Conservation (phyloP, 1,140 invertebrate genomes). For the Macrobrachium nipponense region DNA sequence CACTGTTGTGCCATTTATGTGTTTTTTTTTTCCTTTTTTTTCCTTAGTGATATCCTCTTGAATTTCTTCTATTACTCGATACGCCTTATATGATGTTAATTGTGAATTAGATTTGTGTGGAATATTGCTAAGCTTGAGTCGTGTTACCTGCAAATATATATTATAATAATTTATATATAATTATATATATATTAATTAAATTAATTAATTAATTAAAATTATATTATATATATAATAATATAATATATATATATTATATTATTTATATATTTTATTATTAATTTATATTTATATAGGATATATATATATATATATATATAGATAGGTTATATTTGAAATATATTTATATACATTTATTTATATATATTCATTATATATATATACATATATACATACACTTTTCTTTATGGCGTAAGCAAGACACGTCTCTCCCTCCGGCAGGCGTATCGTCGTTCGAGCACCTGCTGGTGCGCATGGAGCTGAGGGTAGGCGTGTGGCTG, state of each 20-base stretch:
- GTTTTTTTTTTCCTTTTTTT: too few species aligned
- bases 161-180: slow-evolving; percentile 24
- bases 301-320: background rate
- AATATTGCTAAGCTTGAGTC: too few species aligned
- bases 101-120: too few species aligned
- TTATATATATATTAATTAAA: too few species aligned
- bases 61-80: too few species aligned
- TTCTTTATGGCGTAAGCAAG: background rate
- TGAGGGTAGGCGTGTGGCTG: slow-evolving; percentile 48
- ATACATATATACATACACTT: background rate
- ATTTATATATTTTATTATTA: slow-evolving; percentile 18
- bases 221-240: background rate
- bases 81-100: too few species aligned
- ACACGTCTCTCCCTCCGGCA: background rate
- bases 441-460: slow-evolving; percentile 48
- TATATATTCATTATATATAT: background rate
- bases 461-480: slow-evolving; percentile 44
- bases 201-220: too few species aligned
- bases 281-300: too few species aligned
- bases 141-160: background rate
- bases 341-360: background rate
- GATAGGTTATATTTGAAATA: background rate
- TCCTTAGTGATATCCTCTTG: too few species aligned
- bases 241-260: slow-evolving; percentile 36
- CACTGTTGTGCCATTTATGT: too few species aligned